Evolutionary conservation across 2,888 invertebrate species (phyloP).

Genomic region (Piscicola geometra): DNA sequence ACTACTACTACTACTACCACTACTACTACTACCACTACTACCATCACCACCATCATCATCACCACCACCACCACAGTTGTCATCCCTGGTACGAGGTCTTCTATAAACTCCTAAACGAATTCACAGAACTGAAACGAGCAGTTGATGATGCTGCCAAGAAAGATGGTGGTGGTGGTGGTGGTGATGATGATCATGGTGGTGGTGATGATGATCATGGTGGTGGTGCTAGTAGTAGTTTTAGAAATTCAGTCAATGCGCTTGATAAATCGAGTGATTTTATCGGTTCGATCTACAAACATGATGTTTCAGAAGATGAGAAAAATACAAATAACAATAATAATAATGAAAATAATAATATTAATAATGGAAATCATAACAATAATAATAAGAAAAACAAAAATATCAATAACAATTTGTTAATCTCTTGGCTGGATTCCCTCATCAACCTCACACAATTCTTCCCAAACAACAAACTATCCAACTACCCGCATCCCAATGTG

Average conservation of each 20-base stretch:
- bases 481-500: neutral
- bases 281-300: too few relatives aligned
- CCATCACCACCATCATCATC: neutral
- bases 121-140: conserved; percentile 66
- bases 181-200: neutral
- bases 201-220: neutral
- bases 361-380: too few relatives aligned
- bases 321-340: too few relatives aligned
- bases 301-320: too few relatives aligned
- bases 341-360: too few relatives aligned
- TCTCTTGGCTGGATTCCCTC: neutral
- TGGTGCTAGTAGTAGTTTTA: too few relatives aligned
- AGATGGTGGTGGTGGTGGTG: neutral
- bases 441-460: neutral
- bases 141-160: conserved; percentile 47
- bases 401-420: neutral
- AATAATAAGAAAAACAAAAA: too few relatives aligned
- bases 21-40: too few relatives aligned
- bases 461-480: conserved; percentile 7
- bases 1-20: conserved; percentile 13
- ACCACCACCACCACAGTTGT: conserved; percentile 65
- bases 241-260: too few relatives aligned
- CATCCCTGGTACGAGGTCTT: conserved; percentile 96
- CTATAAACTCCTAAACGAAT: conserved; percentile 76
- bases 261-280: too few relatives aligned